Evolutionary conservation across 2,113 vertebrate genomes (phyloP).

Genomic region (Trochalopteron elliotii): DNA sequence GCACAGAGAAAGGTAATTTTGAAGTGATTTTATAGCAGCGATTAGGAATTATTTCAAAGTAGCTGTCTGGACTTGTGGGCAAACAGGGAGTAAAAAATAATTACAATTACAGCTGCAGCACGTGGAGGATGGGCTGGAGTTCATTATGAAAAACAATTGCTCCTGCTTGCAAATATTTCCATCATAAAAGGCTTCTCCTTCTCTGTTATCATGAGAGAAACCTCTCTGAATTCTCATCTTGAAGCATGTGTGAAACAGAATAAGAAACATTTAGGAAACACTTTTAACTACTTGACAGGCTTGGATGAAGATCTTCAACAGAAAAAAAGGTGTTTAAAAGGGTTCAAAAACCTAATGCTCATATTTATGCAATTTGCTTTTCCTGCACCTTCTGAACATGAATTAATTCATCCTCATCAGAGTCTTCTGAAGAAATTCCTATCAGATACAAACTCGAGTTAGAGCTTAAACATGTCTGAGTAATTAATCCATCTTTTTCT

Average conservation of each 20-base stretch:
- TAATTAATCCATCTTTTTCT: neutral
- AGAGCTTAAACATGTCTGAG: neutral
- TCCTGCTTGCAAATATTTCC: slow-evolving; percentile 50
- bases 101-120: slow-evolving; percentile 1
- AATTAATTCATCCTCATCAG: slow-evolving; percentile 21
- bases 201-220: slow-evolving; percentile 34
- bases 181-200: slow-evolving; percentile 31
- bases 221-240: slow-evolving; percentile 42
- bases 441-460: neutral
- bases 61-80: slow-evolving; percentile 30
- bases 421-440: neutral
- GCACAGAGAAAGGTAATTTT: neutral
- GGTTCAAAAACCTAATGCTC: neutral
- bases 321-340: neutral
- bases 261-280: slow-evolving; percentile 33
- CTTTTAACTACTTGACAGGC: slow-evolving; percentile 51
- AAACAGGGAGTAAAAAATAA: slow-evolving; percentile 30
- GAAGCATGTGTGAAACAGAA: slow-evolving; percentile 8
- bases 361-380: slow-evolving; percentile 41
- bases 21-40: neutral
- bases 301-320: slow-evolving; percentile 22
- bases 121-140: slow-evolving; percentile 24
- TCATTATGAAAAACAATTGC: slow-evolving; percentile 49
- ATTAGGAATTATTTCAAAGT: slow-evolving; percentile 10
- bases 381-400: neutral